phyloP scores from a whole-genome alignment of 2,113 vertebrate genomes.

The Rhabdornis inornatus region DNA sequence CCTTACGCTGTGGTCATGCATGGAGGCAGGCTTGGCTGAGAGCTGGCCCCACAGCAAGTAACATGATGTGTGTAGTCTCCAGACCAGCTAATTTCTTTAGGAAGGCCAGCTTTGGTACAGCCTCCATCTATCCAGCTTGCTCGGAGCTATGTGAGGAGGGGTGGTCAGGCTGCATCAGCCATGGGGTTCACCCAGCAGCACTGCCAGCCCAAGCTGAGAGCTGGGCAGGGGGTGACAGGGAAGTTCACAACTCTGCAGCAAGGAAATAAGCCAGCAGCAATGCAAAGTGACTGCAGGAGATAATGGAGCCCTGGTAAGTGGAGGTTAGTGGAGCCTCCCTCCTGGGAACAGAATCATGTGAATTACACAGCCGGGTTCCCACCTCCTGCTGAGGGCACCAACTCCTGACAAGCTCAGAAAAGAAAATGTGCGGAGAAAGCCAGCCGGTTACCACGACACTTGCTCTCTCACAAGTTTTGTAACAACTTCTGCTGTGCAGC shows the following conservation, averaged over 20 bases:
- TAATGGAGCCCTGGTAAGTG: not conserved
- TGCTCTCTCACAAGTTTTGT: not conserved
- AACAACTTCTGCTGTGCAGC: not conserved
- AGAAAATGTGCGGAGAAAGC: not conserved
- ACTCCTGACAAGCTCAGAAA: not conserved
- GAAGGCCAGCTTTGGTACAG: not conserved
- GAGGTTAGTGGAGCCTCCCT: not conserved
- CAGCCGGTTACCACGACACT: not conserved
- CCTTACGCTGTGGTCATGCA: rapidly evolving
- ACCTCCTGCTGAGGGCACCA: not conserved
- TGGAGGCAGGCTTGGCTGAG: not conserved
- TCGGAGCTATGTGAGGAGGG: not conserved
- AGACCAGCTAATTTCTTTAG: not conserved
- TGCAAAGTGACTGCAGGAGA: constrained; percentile 7
- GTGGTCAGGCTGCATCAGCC: not conserved
- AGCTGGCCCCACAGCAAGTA: not conserved
- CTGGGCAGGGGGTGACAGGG: not conserved
- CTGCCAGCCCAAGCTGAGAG: not conserved
- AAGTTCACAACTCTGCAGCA: not conserved
- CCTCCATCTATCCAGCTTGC: not conserved
- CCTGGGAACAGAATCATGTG: not conserved
- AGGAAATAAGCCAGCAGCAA: constrained; percentile 14
- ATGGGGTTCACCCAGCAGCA: rapidly evolving
- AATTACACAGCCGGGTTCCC: not conserved
- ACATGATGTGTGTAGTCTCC: not conserved